A percentile compares a stretch with the other conserved stretches of the same genome.
Evolutionary conservation across 1,140 invertebrate species (phyloP).

Genomic region (Rhopalosiphum padi): DNA sequence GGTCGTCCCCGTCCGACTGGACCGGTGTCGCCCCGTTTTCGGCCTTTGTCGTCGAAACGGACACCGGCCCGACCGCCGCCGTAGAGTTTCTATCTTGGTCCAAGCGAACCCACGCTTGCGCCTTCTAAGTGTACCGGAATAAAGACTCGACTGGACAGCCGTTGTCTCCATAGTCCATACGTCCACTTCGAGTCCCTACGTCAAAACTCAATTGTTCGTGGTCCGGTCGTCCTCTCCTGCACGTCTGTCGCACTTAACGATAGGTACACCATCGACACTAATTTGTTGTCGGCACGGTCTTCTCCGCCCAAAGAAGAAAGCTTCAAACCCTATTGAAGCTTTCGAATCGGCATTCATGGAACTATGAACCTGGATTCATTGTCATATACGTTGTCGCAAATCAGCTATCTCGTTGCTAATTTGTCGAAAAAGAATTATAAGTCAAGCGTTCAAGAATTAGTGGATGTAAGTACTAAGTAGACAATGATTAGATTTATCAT

Average conservation of each 20-base stretch:
- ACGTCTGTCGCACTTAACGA: neutral
- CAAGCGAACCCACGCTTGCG: neutral
- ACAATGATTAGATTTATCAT: neutral
- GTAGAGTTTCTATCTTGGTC: neutral
- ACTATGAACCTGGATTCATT: constrained; percentile 98
- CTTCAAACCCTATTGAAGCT: constrained; percentile 85
- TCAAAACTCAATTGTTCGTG: neutral
- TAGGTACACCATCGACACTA: neutral
- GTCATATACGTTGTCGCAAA: constrained; percentile 97
- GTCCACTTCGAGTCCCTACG: neutral
- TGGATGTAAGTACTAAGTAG: constrained; percentile 74
- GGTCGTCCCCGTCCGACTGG: neutral
- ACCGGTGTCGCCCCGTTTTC: neutral
- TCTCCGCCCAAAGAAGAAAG: constrained; percentile 68
- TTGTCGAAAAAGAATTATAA: constrained; percentile 95
- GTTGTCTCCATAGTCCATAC: neutral
- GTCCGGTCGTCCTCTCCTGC: neutral
- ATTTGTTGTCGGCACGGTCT: neutral
- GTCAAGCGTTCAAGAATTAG: constrained; percentile 82
- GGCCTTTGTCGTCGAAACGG: neutral
- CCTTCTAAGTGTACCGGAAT: neutral
- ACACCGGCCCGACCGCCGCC: neutral
- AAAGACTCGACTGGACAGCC: neutral
- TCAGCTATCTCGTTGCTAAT: constrained; percentile 94
- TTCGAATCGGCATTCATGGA: constrained; percentile 85